Percentiles rank a stretch among this genome's conserved stretches.
Evolutionary conservation across 2,888 invertebrate species (phyloP).

Genomic region (Lottia gigantea): DNA sequence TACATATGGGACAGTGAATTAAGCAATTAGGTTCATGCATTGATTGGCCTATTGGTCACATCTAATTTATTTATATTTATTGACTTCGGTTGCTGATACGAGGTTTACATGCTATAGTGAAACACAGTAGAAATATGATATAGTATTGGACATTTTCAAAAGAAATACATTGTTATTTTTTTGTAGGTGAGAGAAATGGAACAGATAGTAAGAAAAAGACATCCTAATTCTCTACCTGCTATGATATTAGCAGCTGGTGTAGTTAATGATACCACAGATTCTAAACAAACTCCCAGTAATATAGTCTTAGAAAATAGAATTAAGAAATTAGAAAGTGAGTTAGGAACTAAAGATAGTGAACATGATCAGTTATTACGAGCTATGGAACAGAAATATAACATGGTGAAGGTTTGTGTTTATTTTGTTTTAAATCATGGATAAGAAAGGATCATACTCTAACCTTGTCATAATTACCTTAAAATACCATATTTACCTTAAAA

Average conservation of each 20-base stretch:
- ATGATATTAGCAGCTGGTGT: slow-evolving; percentile 64
- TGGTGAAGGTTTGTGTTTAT: slow-evolving; percentile 54
- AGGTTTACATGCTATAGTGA: no score
- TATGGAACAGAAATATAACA: slow-evolving; percentile 65
- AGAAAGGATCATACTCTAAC: neutral
- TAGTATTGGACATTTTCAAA: no score
- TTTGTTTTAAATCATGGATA: no score
- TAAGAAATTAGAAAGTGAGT: slow-evolving; percentile 58
- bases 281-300: slow-evolving; percentile 35
- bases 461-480: no score
- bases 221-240: slow-evolving; percentile 65
- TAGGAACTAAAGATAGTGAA: slow-evolving; percentile 61
- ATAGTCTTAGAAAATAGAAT: slow-evolving; percentile 57
- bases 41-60: no score
- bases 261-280: slow-evolving; percentile 31
- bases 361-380: slow-evolving; percentile 53
- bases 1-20: no score
- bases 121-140: no score
- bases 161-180: neutral
- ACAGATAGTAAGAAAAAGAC: slow-evolving; percentile 57
- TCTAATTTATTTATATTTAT: no score
- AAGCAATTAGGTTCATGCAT: no score
- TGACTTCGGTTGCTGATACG: no score
- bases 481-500: no score
- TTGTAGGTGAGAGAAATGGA: slow-evolving; percentile 66